A percentile compares a stretch with the other conserved stretches of the same genome.
Conservation (phyloP, 2,888 invertebrate species). For the Parnassius glacialis region DNA sequence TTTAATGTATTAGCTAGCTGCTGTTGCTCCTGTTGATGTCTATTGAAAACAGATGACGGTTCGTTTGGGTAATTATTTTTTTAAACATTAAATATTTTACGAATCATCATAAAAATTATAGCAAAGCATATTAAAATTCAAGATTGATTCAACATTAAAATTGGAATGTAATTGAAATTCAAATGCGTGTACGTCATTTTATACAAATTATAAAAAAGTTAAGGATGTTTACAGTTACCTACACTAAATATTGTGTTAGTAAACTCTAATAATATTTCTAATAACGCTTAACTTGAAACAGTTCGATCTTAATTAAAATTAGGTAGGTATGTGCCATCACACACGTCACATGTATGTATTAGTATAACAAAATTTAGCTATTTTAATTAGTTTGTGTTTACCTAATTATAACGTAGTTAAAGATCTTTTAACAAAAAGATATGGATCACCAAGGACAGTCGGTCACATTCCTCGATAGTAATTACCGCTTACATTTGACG, state of each 20-base stretch:
- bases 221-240: background rate
- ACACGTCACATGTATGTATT: background rate
- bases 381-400: background rate
- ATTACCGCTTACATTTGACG: background rate
- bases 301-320: background rate
- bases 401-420: background rate
- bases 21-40: background rate
- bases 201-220: background rate
- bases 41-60: conserved; percentile 11
- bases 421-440: background rate
- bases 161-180: too few relatives aligned
- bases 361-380: too few relatives aligned
- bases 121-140: too few relatives aligned
- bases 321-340: background rate
- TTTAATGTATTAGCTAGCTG: conserved; percentile 4
- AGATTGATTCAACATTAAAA: too few relatives aligned
- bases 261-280: background rate
- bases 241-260: background rate
- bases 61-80: background rate
- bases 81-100: too few relatives aligned
- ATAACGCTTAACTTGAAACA: background rate
- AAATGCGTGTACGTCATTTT: background rate
- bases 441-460: background rate
- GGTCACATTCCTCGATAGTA: background rate
- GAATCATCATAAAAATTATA: too few relatives aligned